A percentile compares a stretch with the other conserved stretches of the same genome.
These are phyloP conservation scores for Melanargia galathea DNA, from an alignment of 2,888 invertebrate species.

Conservation along the genomic window DNA sequence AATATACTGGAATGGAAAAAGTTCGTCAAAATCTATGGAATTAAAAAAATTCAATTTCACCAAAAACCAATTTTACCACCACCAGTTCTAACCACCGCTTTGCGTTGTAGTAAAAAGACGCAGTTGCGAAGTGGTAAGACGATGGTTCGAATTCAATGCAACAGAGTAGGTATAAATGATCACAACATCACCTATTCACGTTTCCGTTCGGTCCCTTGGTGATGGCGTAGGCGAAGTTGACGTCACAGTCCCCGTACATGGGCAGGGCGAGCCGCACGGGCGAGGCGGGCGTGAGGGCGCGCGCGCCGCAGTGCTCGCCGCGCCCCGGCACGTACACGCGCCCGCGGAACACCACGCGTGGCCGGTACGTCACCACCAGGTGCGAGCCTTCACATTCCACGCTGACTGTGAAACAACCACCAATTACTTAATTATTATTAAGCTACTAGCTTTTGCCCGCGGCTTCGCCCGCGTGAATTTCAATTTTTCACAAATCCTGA, in stretches of 20 bases:
- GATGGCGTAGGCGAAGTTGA: slow-evolving; percentile 80
- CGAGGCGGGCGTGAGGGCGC: slow-evolving; percentile 70
- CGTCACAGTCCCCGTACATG: slow-evolving; percentile 81
- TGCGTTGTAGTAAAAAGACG: too few relatives aligned
- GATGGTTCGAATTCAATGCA: too few relatives aligned
- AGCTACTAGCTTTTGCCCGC: too few relatives aligned
- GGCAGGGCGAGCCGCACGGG: slow-evolving; percentile 83
- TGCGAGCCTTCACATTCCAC: slow-evolving; percentile 89
- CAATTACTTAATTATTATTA: too few relatives aligned
- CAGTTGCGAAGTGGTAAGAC: too few relatives aligned
- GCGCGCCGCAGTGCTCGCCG: slow-evolving; percentile 86
- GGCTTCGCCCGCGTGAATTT: too few relatives aligned
- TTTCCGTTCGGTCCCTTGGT: slow-evolving; percentile 68
- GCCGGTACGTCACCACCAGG: slow-evolving; percentile 86
- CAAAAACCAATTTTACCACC: too few relatives aligned
- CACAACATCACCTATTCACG: slow-evolving; percentile 69
- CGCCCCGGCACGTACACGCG: slow-evolving; percentile 91
- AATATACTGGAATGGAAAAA: too few relatives aligned
- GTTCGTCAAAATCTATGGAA: too few relatives aligned
- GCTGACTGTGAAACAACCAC: slow-evolving; percentile 81
- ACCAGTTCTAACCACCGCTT: too few relatives aligned
- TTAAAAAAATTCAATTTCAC: too few relatives aligned
- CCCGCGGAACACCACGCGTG: slow-evolving; percentile 85
- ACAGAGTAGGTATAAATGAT: neutral
- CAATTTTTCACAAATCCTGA: too few relatives aligned